Evolutionary conservation across 2,888 invertebrate species (phyloP), one percentile per base, ranked within the genome.

Genomic region (Phyto melanocephala): DNA sequence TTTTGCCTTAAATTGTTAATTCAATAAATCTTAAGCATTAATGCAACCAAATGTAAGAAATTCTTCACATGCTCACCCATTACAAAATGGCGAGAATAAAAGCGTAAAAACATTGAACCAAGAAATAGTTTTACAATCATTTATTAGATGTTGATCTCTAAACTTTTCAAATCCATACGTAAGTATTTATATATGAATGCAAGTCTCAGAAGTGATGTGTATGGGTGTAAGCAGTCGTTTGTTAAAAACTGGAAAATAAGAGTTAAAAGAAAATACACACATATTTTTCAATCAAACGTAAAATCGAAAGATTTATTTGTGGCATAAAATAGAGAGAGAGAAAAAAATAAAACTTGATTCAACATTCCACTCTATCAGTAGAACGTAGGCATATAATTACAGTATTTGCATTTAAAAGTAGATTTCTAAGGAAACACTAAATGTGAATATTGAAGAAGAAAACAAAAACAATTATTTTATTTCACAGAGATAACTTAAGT

Each of bases 301-400:
- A 58, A 76, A 76, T 68, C 33, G 58, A 52, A 76, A 37, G 37
- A 75, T 67, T 75, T 75, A 75, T 67, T 58, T 58, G 33, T 10
- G 47, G 37, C 24, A 22, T n/a, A n/a, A n/a, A 22, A 11, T 47
- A 47, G 0, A 58, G 35, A n/a, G n/a, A n/a, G n/a, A n/a, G n/a
- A n/a, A 22, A 62, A 20, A 42, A 63, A 7, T n/a, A 54, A 28
- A 45, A 54, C 45, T 33, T 54, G 22, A 63, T 63, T 33, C 45
- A 63, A n/a, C n/a, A n/a, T n/a, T n/a, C n/a, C n/a, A n/a, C n/a
- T 10, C 42, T 62, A 62, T 28, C 28, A 52, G 50, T 33, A 15
- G 42, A 28, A 5, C 13, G 28, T 50, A 37, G 47, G 50, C 24
- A 28, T 71, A 45, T 15, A 42, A 15, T 56, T 56, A 17, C 45